Evolutionary conservation across 2,888 invertebrate species (phyloP), one percentile per base, ranked within the genome.

Genomic region (Drosophila putrida): DNA sequence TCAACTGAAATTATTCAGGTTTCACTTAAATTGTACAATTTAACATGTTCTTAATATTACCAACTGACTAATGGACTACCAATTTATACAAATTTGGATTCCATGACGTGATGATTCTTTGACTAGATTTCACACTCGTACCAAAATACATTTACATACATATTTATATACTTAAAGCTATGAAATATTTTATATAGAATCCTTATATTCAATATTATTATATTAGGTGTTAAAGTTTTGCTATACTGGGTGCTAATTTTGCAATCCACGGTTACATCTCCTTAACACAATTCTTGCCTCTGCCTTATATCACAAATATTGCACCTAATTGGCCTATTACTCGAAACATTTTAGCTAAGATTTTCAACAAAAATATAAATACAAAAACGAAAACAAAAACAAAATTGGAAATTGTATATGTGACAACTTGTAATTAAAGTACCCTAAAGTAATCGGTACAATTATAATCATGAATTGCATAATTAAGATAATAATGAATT

Each of bases 271-370:
- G 31, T 15, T 67, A 50, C 11, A 35, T 36, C 59, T 50, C 43
- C 35, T 46, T 28, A 59, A 71, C 71, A 49, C 35, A 63, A 59
- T 50, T 43, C 46, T 59, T 64, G 62, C 53, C 47, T 55, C 50
- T 73, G 66, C 74, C 87, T 90, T 91, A 89, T 91, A 91, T 92
- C 91, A 91, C 91, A 91, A 88, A 89, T 92, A 92, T 91, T 91
- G 92, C 91, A 92, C 92, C 88, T 50, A 87, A 87, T 78, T 91
- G 92, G 92, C 91, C 92, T 91, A 87, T 81, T 75, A 66, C 66
- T 59, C 75, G 61, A 78, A 78, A 78, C 20, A 88, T 82, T 78
- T 83, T 83, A 44, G 65, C 83, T 86, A 83, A 5, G 79, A 73
- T 69, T 61, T 53, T 69, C 61, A 73, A 73, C 64, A 71, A 39